phyloP scores from a whole-genome alignment of 2,888 invertebrate genomes.

The Ptychoptera albimana region DNA sequence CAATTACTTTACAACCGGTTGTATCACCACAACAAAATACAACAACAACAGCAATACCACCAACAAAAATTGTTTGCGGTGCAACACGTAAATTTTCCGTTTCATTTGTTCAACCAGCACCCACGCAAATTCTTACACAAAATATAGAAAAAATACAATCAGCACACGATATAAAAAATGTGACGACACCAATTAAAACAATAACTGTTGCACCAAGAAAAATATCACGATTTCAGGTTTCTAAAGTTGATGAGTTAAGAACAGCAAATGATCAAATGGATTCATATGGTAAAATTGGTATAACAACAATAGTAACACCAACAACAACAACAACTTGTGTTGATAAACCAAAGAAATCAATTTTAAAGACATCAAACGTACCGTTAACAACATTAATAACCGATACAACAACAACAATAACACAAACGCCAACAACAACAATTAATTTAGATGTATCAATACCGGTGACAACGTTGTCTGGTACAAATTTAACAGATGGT shows the following conservation, averaged over 20 bases:
- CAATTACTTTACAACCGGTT: not conserved
- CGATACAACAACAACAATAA: not conserved
- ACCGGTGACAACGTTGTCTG: no score
- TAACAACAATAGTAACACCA: not conserved
- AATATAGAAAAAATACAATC: not conserved
- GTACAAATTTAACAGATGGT: no score
- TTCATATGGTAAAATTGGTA: no score
- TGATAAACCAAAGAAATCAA: not conserved
- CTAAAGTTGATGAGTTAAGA: conserved; percentile 45
- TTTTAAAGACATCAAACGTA: not conserved
- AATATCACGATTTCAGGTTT: conserved; percentile 63
- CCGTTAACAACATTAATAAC: not conserved
- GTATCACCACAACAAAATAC: no score
- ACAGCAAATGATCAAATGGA: no score
- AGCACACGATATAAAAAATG: not conserved
- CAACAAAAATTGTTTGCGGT: not conserved
- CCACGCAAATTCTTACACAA: not conserved
- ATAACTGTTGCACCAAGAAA: conserved; percentile 30
- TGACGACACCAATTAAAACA: not conserved
- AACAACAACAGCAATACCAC: not conserved
- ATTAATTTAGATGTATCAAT: not conserved
- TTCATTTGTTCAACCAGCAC: no score
- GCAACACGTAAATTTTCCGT: not conserved
- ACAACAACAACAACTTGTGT: not conserved
- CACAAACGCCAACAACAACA: not conserved